A percentile compares a stretch with the other conserved stretches of the same genome.
Conservation (phyloP, 2,888 invertebrate species). For the Nomada fabriciana region DNA sequence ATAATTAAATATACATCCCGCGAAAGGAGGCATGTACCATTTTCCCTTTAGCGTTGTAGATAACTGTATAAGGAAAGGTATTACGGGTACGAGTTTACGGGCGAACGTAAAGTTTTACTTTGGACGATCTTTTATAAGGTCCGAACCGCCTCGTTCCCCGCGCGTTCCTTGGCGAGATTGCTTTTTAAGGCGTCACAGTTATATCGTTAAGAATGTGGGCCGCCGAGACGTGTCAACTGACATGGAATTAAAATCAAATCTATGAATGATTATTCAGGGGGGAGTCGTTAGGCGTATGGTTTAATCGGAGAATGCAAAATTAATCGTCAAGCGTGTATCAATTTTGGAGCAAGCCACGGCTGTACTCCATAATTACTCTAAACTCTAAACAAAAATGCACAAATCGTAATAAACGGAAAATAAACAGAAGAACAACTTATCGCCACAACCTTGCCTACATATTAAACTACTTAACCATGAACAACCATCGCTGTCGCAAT, state of each 20-base stretch:
- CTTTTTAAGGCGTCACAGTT: constrained; percentile 42
- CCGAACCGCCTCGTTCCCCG: neutral
- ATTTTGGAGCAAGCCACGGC: no score
- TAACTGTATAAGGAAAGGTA: constrained; percentile 55
- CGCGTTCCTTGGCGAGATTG: constrained; percentile 13
- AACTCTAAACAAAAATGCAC: no score
- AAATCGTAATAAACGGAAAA: no score
- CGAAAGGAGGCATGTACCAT: constrained; percentile 51
- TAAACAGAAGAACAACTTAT: no score
- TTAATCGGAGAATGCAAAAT: neutral
- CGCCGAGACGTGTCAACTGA: neutral
- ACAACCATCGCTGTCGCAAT: neutral
- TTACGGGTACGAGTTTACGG: constrained; percentile 35
- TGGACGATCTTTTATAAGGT: constrained; percentile 31
- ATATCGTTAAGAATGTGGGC: constrained; percentile 20
- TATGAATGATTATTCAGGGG: neutral
- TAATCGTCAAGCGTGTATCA: neutral
- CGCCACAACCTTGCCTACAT: no score
- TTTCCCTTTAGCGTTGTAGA: constrained; percentile 47
- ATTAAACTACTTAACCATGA: no score
- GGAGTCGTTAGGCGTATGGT: neutral
- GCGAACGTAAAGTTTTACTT: constrained; percentile 45
- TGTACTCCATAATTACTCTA: no score
- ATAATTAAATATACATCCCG: constrained; percentile 50
- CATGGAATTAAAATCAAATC: neutral